A percentile compares a stretch with the other conserved stretches of the same genome.
Evolutionary conservation across 2,113 vertebrate genomes (phyloP).

Genomic region (Athene cunicularia): DNA sequence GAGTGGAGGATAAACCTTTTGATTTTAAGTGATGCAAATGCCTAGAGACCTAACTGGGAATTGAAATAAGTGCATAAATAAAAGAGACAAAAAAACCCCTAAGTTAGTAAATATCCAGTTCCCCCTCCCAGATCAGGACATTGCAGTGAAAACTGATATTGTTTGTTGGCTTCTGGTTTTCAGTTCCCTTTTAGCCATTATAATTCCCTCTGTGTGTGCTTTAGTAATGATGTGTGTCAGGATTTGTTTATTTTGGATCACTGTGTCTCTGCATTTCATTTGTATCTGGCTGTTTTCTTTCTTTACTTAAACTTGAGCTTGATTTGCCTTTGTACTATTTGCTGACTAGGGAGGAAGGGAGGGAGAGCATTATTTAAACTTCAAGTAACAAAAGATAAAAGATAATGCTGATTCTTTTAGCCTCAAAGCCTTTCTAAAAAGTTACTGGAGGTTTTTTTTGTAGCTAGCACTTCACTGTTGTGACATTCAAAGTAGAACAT

Average conservation of each 20-base stretch:
- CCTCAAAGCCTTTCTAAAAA: constrained; percentile 58
- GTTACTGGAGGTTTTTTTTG: constrained; percentile 44
- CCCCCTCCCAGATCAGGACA: neutral
- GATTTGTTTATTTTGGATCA: constrained; percentile 60
- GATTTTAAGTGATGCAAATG: neutral
- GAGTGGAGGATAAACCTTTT: neutral
- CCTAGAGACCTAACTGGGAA: neutral
- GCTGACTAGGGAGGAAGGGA: constrained; percentile 41
- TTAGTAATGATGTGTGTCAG: constrained; percentile 62
- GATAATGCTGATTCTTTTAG: constrained; percentile 53
- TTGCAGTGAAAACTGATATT: constrained; percentile 1
- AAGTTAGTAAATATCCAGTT: constrained; percentile 1
- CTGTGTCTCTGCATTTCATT: constrained; percentile 53
- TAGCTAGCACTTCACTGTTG: constrained; percentile 64
- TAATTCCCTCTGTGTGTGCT: constrained; percentile 41
- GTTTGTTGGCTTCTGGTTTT: neutral
- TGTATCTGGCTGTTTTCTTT: constrained; percentile 51
- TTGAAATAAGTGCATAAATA: constrained; percentile 12
- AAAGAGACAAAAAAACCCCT: neutral
- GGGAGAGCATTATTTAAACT: constrained; percentile 45
- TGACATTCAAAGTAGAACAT: constrained; percentile 67
- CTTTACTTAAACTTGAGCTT: constrained; percentile 60
- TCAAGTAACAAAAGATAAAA: constrained; percentile 62
- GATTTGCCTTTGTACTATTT: constrained; percentile 60
- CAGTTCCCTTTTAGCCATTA: neutral